Evolutionary conservation across 2,113 vertebrate genomes (phyloP), one percentile per base, ranked within the genome.

Genomic region (Bubalus kerabau): DNA sequence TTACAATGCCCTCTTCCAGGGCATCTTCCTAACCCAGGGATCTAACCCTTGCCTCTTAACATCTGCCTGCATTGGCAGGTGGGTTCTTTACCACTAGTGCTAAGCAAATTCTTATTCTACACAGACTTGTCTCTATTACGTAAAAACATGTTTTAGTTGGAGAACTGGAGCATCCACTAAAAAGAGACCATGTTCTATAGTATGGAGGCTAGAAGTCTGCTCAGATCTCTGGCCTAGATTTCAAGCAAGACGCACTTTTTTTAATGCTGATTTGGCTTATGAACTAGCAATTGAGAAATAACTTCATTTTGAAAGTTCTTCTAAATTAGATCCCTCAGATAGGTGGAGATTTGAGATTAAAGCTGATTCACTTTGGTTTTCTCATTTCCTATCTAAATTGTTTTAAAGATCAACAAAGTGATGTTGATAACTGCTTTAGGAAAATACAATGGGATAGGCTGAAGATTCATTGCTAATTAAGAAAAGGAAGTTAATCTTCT

Each of bases 401-500:
- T 52, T 82, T 82, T 88, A 85, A 84, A 83, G 36, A 64, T 83
- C 71, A 85, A 59, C 64, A n/a, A 30, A 81, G n/a, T 56, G 76
- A 82, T 57, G 9, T 43, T 80, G 50, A 48, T 80, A 64, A 74
- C 90, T 82, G 36, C 46, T 94, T 86, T 46, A 87, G 85, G 48
- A 92, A 96, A 97, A 88, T 52, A 32, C 59, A 40, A 32, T 50
- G 4, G 7, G 30, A 60, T 67, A 96, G 48, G 52, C 40, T 64
- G 81, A 92, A 78, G 83, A 78, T n/a, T 52, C 46, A 87, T 56
- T 95, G 21, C 54, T 90, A 92, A 86, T 95, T 93, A 96, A 59
- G 94, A 57, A 96, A 97, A 86, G 82, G 36, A 94, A 97, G 71
- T 82, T 96, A 59, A 62, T 80, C 43, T 94, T 76, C 17, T 78